Evolutionary conservation across 1,140 invertebrate species (phyloP).

Genomic region (Campoletis sonorensis): DNA sequence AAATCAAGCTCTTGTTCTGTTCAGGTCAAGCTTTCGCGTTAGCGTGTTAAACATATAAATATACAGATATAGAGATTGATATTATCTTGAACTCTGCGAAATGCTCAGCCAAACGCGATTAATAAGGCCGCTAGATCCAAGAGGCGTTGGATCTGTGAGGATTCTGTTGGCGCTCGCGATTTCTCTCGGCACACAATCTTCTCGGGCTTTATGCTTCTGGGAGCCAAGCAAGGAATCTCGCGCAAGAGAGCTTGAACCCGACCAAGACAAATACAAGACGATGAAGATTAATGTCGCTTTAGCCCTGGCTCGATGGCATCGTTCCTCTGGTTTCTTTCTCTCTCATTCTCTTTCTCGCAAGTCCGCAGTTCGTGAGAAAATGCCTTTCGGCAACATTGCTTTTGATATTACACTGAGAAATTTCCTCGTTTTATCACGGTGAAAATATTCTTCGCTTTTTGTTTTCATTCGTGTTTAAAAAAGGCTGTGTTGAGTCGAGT

Average conservation of each 20-base stretch:
- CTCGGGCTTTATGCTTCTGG: constrained; percentile 19
- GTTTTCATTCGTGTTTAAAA: neutral
- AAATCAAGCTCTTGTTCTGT: neutral
- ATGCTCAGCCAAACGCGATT: constrained; percentile 23
- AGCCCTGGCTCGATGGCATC: constrained; percentile 45
- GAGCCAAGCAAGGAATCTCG: constrained; percentile 42
- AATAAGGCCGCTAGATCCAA: constrained; percentile 15
- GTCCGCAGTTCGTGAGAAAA: constrained; percentile 47
- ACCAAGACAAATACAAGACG: constrained; percentile 68
- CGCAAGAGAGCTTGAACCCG: constrained; percentile 46
- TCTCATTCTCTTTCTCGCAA: constrained; percentile 29
- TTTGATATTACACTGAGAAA: neutral
- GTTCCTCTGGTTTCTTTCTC: constrained; percentile 41
- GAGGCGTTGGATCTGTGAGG: constrained; percentile 14
- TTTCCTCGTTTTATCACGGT: neutral
- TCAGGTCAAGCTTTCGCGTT: constrained; percentile 2
- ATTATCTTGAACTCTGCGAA: constrained; percentile 5
- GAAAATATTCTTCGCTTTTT: neutral
- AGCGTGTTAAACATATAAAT: neutral
- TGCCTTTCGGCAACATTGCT: constrained; percentile 51
- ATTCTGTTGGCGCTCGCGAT: constrained; percentile 22
- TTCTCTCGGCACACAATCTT: constrained; percentile 18
- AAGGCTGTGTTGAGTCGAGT: too few relatives aligned
- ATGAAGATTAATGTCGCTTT: constrained; percentile 68
- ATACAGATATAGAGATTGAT: neutral